Base-by-base conservation (phyloP, 1,140 invertebrate genomes). In the Bombus pascuorum region DNA sequence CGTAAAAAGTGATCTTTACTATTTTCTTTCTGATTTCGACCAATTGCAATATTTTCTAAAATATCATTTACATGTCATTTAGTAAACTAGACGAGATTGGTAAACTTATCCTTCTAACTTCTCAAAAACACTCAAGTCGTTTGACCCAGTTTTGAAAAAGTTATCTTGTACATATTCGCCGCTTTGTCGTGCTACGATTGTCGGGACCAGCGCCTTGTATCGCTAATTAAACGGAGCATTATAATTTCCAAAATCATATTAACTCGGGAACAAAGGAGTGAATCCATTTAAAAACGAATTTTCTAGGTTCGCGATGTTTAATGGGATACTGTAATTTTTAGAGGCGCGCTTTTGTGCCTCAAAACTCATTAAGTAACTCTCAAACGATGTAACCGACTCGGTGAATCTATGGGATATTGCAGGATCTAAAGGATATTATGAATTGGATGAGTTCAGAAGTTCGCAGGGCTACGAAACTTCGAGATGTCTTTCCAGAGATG, bases 301-400 rank as follows among this genome's bases (percentile, higher is more conserved):
- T 77, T 9, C 8, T n/a, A 22, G 9, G 3, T 37, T 77, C 32
- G 25, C 9, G 25, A 25, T 37, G 57, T 28, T 42, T 77, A 62
- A 77, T 32, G 37, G 15, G 62, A 65, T 15, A 37, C 53, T 42
- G 37, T n/a, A 4, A 65, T n/a, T 65, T 77, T 77, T 42, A 34
- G 13, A 57, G 28, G 12, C 57, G 3, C 28, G 37, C 57, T 77
- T 77, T 65, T 42, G 37, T 32, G 3, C 75, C 75, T 15, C 25
- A 32, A 65, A 77, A 77, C 75, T 77, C 75, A 32, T 77, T 77
- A 77, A 77, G 12, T 77, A 42, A 76, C 53, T 76, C 47, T 59
- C 32, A 37, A 15, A 34, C 73, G 73, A n/a, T 75, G 47, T 53
- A 75, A 75, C 47, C 18, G 22, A 32, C 44, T 57, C 73, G 32